These are phyloP conservation scores for Cavia porcellus DNA, from an alignment of 2,113 vertebrate species.

Conservation along the genomic window DNA sequence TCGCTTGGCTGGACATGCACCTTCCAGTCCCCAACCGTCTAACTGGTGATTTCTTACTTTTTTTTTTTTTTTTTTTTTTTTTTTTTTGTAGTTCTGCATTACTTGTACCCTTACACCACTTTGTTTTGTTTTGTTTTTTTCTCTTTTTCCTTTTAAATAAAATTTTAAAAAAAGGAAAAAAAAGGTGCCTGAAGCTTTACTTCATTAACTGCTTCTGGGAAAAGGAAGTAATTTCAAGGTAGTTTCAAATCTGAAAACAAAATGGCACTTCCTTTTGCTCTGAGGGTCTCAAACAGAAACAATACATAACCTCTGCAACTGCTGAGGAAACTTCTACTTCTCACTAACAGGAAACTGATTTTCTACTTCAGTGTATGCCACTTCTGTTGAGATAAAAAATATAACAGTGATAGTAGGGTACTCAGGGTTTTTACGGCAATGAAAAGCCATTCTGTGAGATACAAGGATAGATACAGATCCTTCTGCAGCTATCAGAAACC, in stretches of 20 bases:
- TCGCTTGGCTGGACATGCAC: too few relatives aligned
- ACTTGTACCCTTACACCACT: too few relatives aligned
- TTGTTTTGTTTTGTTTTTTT: too few relatives aligned
- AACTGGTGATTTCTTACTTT: too few relatives aligned
- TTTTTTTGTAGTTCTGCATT: too few relatives aligned
- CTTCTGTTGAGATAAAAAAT: not conserved
- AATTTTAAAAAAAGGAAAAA: too few relatives aligned
- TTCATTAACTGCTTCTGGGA: not conserved
- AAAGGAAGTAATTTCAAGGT: not conserved
- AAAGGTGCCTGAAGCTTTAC: not conserved
- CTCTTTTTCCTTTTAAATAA: too few relatives aligned
- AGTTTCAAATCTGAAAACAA: not conserved
- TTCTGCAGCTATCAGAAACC: not conserved
- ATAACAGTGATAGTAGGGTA: not conserved
- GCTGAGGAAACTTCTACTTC: slow-evolving; percentile 67
- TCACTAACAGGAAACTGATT: slow-evolving; percentile 77
- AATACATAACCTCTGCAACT: slow-evolving; percentile 73
- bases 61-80: too few relatives aligned
- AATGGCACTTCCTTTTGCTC: slow-evolving; percentile 77
- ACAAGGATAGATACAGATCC: not conserved
- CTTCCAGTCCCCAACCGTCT: too few relatives aligned
- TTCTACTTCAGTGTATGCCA: not conserved
- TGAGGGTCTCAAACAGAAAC: slow-evolving; percentile 75
- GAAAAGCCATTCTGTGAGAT: not conserved
- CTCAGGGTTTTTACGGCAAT: not conserved